Base-by-base conservation (phyloP, 2,797 vertebrate species). In the Mormyrus hasselquistii region DNA sequence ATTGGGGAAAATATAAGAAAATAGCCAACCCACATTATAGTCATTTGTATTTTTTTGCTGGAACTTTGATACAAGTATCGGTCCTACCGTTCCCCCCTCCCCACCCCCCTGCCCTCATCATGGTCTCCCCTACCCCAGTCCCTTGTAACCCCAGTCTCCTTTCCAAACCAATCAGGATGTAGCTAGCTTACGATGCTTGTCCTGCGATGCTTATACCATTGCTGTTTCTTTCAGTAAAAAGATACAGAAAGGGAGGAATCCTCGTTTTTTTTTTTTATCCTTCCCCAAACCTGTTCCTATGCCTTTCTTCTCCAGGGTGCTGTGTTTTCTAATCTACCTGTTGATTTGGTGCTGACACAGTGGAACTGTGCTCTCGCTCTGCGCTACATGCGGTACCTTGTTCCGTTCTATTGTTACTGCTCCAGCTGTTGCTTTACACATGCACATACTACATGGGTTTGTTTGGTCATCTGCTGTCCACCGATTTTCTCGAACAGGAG, bases 11-110 rank as follows among this genome's bases (percentile, higher is more conserved):
- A 49, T 47, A 25, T 50, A 50, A 84, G 41, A 84, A 84, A 84
- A 84, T 50, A 84, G 47, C n/a, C 82, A 50, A 22, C 76, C 82
- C 41, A 84, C 22, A 50, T 84, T 84, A 84, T 47, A 84, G 82
- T 84, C 41, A 50, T 84, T 25, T 47, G 82, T 84, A 84, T 84
- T 84, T 84, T 84, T 84, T 50, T 84, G 82, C 82, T 84, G 82
- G 82, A 84, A 84, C 82, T 84, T 84, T 84, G 82, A 84, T 84
- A 84, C 82, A 84, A 84, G 82, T 84, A 84, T 47, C 82, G 14
- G 47, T 44, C 82, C 82, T 9, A 79, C 47, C 47, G 0, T 44
- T 22, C 2, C 82, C 44, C 41, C n/a, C 22, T 1, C 62, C 25
- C 3, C 3, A 3, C 0, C 57, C 57, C 57, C n/a, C 22, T 19